These are phyloP conservation scores for Drosophila algonquin DNA, from an alignment of 2,888 invertebrate genomes.

Conservation along the genomic window DNA sequence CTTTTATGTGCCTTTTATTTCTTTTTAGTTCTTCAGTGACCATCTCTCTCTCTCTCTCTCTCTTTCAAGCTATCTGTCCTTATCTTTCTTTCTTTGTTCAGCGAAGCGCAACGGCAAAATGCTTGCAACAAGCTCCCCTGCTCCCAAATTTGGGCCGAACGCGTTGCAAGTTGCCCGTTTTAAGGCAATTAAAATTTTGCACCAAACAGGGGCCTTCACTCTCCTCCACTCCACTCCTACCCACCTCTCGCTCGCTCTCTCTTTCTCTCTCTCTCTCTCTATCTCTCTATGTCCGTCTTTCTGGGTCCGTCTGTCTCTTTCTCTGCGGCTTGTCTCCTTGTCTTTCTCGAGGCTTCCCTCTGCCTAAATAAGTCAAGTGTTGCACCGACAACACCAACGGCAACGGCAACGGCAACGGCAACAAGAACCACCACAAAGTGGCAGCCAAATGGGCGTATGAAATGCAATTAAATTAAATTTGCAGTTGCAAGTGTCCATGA, in stretches of 20 bases:
- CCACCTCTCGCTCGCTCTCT: background rate
- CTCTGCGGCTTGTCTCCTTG: conserved; percentile 4
- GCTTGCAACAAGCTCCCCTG: conserved; percentile 1
- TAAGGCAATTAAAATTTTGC: conserved; percentile 73
- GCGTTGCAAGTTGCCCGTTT: conserved; percentile 37
- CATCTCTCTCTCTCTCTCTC: background rate
- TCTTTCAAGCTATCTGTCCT: conserved; percentile 23
- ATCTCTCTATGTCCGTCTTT: background rate
- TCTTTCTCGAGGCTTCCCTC: conserved; percentile 18
- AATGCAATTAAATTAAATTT: conserved; percentile 79
- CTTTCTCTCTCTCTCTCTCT: conserved; percentile 23
- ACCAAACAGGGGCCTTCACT: conserved; percentile 52
- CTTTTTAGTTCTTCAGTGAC: background rate
- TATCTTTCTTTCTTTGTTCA: conserved; percentile 20
- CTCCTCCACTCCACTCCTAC: conserved; percentile 16
- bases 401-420: background rate
- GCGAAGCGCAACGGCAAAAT: conserved; percentile 50
- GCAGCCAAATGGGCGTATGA: conserved; percentile 77
- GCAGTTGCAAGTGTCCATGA: conserved; percentile 66
- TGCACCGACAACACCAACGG: conserved; percentile 22
- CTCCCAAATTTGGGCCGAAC: conserved; percentile 62
- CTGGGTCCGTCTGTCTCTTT: background rate
- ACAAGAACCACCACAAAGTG: conserved; percentile 53
- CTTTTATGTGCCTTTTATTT: background rate
- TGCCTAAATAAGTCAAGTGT: conserved; percentile 76